Evolutionary conservation across 2,113 vertebrate species (phyloP), one percentile per base, ranked within the genome.

Genomic region (Junco hyemalis): DNA sequence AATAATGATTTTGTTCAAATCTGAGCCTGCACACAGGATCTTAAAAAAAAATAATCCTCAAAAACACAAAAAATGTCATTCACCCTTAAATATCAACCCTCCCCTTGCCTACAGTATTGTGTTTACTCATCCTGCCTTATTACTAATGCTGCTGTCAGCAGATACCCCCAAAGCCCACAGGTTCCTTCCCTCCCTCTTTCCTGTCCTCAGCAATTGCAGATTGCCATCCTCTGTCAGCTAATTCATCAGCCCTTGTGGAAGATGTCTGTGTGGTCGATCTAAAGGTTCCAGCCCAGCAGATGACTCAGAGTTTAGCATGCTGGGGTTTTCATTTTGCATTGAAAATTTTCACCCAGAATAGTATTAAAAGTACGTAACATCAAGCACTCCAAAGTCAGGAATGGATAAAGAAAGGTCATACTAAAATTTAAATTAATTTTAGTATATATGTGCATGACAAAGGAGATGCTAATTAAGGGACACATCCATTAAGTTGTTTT

Each of bases 51-150:
- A 95, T 92, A 35, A 8, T 85, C 86, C 69, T 64, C 57, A 69
- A 83, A 91, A 74, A 21, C 42, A 50, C 31, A 81, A 89, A 96
- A 94, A 69, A 2, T 26, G 57, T 36, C 74, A 85, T 63, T 88
- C 74, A 86, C 20, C 63, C 48, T 80, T 59, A 68, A 94, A 79
- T 25, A 61, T 33, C 90, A 77, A 38, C 17, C 47, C 28, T 44
- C 24, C 47, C 15, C 12, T 31, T 57, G 36, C 38, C 42, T 73
- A 21, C 66, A 88, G 24, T 78, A 31, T 86, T 70, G 29, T 38
- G 23, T 84, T 93, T 94, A 81, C 51, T 94, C 80, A 92, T 81
- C 68, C 45, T 91, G 44, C 59, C 69, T 77, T 72, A 42, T 88
- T 83, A 80, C 40, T 81, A 81, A 84, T 84, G 66, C 68, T 61